phyloP scores from a whole-genome alignment of 2,113 vertebrate species.

The Poecilia latipinna region DNA sequence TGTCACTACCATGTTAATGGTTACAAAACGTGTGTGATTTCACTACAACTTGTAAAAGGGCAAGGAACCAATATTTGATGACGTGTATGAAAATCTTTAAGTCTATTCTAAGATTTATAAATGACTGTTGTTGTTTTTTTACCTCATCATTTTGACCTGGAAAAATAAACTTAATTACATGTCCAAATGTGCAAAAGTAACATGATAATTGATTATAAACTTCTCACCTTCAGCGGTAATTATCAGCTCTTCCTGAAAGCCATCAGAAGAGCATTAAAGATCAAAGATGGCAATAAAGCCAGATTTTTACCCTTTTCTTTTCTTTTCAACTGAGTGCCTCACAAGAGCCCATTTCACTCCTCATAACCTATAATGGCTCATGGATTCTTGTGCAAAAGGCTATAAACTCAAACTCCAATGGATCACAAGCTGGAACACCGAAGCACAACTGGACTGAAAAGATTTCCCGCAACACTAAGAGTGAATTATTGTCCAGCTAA shows the following conservation, averaged over 20 bases:
- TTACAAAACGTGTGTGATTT: no score
- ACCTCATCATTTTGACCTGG: neutral
- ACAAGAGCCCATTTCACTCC: slow-evolving; percentile 66
- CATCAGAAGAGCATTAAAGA: slow-evolving; percentile 30
- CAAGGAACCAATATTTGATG: no score
- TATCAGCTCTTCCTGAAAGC: slow-evolving; percentile 9
- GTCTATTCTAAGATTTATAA: neutral
- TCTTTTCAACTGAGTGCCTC: slow-evolving; percentile 40
- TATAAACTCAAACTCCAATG: slow-evolving; percentile 55
- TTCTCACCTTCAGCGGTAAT: neutral
- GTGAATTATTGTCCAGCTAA: slow-evolving; percentile 74
- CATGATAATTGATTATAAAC: neutral
- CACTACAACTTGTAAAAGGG: neutral
- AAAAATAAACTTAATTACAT: neutral
- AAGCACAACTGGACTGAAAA: slow-evolving; percentile 67
- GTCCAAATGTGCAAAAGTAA: neutral
- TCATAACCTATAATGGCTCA: slow-evolving; percentile 70
- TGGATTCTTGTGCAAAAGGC: slow-evolving; percentile 51
- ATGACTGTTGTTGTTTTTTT: neutral
- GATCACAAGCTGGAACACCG: slow-evolving; percentile 40
- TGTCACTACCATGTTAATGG: neutral
- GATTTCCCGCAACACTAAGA: slow-evolving; percentile 73
- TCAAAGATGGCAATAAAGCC: slow-evolving; percentile 40
- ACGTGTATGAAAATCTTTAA: no score
- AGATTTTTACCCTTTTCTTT: slow-evolving; percentile 31